Evolutionary conservation across 37 sponge, comb jelly and placozoan genomes (phyloP).

Genomic region (Diacarnus erythraeanus): DNA sequence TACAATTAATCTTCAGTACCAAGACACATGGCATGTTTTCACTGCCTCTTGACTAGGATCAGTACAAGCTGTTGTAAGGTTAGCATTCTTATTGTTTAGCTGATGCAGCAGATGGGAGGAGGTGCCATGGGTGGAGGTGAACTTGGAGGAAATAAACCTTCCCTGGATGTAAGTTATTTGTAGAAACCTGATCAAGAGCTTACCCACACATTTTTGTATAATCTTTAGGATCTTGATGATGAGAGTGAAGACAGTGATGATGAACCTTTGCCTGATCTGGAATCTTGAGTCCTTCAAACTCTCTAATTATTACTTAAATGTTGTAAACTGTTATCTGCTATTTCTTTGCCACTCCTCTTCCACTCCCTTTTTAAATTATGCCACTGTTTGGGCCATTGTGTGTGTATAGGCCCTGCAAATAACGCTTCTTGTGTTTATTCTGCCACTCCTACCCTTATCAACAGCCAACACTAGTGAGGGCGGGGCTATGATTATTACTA

Average conservation of each 20-base stretch:
- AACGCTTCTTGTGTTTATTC: neutral
- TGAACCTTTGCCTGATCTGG: conserved; percentile 70
- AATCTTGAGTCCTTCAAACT: neutral
- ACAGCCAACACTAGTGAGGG: too few relatives aligned
- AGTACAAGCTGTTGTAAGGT: too few relatives aligned
- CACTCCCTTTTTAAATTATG: neutral
- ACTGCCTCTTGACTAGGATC: neutral
- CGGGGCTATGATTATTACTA: too few relatives aligned
- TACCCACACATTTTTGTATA: neutral
- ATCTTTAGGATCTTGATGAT: conserved; percentile 41
- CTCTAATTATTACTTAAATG: neutral
- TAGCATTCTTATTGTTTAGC: conserved; percentile 3
- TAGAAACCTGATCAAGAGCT: neutral
- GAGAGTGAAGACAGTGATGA: conserved; percentile 62
- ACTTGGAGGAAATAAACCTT: neutral
- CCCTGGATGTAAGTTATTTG: conserved; percentile 15
- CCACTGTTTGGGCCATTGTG: neutral
- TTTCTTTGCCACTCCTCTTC: too few relatives aligned
- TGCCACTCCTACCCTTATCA: too few relatives aligned
- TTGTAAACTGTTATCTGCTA: too few relatives aligned
- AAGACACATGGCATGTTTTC: neutral
- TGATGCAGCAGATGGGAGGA: conserved; percentile 81
- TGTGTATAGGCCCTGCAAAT: neutral
- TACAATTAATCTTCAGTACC: too few relatives aligned
- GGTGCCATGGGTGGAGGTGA: conserved; percentile 27